Base-by-base conservation (phyloP, 2,113 vertebrate species). In the Tautogolabrus adspersus region DNA sequence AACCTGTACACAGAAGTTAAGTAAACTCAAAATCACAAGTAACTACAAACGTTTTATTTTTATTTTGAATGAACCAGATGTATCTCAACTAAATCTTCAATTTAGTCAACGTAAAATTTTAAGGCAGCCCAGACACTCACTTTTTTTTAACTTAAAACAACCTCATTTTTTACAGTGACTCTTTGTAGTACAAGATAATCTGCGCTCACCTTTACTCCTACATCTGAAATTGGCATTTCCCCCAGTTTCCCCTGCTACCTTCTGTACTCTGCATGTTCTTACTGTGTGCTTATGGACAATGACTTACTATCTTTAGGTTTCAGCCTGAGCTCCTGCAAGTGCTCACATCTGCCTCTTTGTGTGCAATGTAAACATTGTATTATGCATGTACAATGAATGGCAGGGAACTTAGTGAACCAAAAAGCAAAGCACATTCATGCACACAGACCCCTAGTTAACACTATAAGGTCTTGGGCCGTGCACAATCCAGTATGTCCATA, bases 211-310 rank as follows among this genome's bases (percentile, higher is more conserved):
- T 49, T 15, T 15, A 49, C 1, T 49, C 47, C 54, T 21, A 26
- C 26, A 55, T 62, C 23, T 51, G 18, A 59, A 21, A 51, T 15
- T 34, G 67, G 21, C 54, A 44, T 52, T 66, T 66, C 8, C 26
- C 26, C 40, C 3, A 22, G 56, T 58, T 77, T 19, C 42, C 57
- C 44, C 40, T 58, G 44, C 55, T 72, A n/a, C 62, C 55, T 12
- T 66, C 54, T 44, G 11, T 19, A 22, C 42, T 22, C 22, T 51
- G 52, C 22, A 51, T 38, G 5, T 60, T 66, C 46, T 57, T 42
- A 42, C 12, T 37, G 66, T 38, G 15, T 42, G 18, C 22, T 46
- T 1, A 52, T 59, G 60, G 10, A 34, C 34, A 58, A 6, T 26
- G 30, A 58, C 12, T 68, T 18, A 49, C 47, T 49, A 49, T 49